Base-by-base conservation (phyloP, 2,888 invertebrate species). In the Dryobotodes eremita region DNA sequence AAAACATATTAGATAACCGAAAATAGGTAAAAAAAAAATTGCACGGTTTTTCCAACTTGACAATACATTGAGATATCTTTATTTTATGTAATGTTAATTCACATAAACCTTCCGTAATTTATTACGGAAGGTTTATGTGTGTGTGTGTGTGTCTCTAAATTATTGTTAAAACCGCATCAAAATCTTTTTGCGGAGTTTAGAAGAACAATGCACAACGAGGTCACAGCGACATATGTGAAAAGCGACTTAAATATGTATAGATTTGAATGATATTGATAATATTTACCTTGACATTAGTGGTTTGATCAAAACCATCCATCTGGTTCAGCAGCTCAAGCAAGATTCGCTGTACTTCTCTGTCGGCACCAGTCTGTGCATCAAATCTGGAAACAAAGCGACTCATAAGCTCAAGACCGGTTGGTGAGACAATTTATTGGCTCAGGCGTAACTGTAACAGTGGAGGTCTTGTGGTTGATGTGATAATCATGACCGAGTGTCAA, bases 241-340 rank as follows among this genome's bases (percentile, higher is more conserved):
- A 26, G 6, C 15, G 1, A 26, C 26, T 57, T 13, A 0, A 2
- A 57, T 57, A 26, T 59, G 6, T 15, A 59, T 57, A 57, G 11
- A 23, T n/a, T 57, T 57, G 6, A 11, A n/a, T 59, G 17, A 8
- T 5, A 48, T 1, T 64, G 26, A 5, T 55, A 2, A 72, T 59
- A 7, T 87, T 90, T 91, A 98, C 99, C 97, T 99, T 99, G 26
- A 99, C 99, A 97, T 99, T 99, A n/a, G 99, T 99, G 2, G 99
- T 99, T 96, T 99, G 99, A 96, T 99, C 99, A 94, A 99, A 99
- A 72, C 99, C 99, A 96, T 99, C 99, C 99, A 99, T 99, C 96
- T 99, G 99, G 97, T 99, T 99, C 13, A 99, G 97, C 77, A 99
- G 97, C 93, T 99, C 99, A 36, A 99, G 97, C 50, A 99, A 96